These are phyloP conservation scores for Myotis yumanensis DNA, from an alignment of 2,113 vertebrate genomes.

Conservation along the genomic window DNA sequence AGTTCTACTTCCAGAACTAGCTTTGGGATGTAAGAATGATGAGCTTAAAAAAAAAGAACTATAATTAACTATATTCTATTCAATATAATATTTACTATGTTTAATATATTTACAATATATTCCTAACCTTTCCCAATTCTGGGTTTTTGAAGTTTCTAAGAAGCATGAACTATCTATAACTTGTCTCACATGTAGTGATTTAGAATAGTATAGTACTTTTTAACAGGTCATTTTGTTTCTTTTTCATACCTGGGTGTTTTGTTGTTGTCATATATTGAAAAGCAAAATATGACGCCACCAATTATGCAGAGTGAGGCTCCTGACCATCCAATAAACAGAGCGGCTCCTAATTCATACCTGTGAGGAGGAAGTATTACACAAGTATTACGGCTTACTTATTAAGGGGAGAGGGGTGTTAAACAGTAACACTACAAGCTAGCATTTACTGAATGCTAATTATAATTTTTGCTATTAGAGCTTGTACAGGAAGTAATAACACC, in stretches of 20 bases:
- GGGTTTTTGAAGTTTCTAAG: constrained; percentile 14
- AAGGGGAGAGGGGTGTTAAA: not conserved
- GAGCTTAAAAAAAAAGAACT: not conserved
- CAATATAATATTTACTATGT: not conserved
- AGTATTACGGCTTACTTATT: constrained; percentile 9
- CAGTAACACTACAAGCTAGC: not conserved
- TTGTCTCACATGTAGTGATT: not conserved
- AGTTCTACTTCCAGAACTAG: not conserved
- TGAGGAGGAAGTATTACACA: constrained; percentile 68
- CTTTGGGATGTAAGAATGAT: not conserved
- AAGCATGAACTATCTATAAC: not conserved
- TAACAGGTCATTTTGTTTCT: not conserved
- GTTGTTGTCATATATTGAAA: constrained; percentile 85
- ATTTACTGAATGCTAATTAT: not conserved
- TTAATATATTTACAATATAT: not conserved
- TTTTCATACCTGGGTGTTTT: constrained; percentile 85
- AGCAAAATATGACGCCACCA: constrained; percentile 90
- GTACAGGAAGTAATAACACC: not conserved
- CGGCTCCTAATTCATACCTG: constrained; percentile 96
- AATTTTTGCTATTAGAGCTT: not conserved
- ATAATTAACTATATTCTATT: not conserved
- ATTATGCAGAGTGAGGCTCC: constrained; percentile 92
- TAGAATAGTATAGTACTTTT: not conserved
- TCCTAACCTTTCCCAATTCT: not conserved
- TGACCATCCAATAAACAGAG: constrained; percentile 95